Evolutionary conservation across 2,113 vertebrate genomes (phyloP), one percentile per base, ranked within the genome.

Genomic region (Pelmatolapia mariae): DNA sequence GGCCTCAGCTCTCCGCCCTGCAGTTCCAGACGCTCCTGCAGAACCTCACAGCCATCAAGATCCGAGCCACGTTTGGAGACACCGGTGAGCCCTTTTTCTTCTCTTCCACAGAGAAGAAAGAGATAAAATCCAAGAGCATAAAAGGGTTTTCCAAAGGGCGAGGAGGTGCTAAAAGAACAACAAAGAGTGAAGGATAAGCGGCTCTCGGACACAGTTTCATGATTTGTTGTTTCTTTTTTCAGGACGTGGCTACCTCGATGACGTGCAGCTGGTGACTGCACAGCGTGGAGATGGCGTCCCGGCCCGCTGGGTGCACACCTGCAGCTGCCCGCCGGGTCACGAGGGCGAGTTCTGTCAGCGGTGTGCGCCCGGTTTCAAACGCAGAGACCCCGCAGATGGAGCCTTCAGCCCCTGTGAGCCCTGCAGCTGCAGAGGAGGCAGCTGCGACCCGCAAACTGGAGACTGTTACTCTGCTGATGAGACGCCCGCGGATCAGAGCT

Each of bases 171-270:
- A 18, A 24, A 43, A 71, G n/a, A 16, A 1, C 24, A 76, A 47
- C 9, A 5, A 45, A 26, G 40, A 0, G 15, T 73, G 40, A 47
- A 76, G 38, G 4, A 73, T 0, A 3, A 45, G 38, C 22, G 0
- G 29, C 29, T 63, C 26, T 61, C 15, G 0, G 15, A 31, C n/a
- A 43, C 7, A 10, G 8, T 47, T 7, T 31, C 4, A 0, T 8
- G 16, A 78, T 8, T 33, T 50, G 24, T 76, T 8, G 50, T 38
- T 16, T 10, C 3, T 88, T 19, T 40, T 45, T 66, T 53, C 92
- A 99, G 99, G 98, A 40, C 98, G 97, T 0, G 98, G 98, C 52
- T 98, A 98, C 95, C 89, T 99, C 0, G 97, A 98, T 89, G 96
- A 98, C 0, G 95, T 99, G 76, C 91, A 91, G 56, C 93, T 99